These are phyloP conservation scores for Drosophila micromelanica DNA, from an alignment of 1,140 invertebrate species.

Conservation along the genomic window DNA sequence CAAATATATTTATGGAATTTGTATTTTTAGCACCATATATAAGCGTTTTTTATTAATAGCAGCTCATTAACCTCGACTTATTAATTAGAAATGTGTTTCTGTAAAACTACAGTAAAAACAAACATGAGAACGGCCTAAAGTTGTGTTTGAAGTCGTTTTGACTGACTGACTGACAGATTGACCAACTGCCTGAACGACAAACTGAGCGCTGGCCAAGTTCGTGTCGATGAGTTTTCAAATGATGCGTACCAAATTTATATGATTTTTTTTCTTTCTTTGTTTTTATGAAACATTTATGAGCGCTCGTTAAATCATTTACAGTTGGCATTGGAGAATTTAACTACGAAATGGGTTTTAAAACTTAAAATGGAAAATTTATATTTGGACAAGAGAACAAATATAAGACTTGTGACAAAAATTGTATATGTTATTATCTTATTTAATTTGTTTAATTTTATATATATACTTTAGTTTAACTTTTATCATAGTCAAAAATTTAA, in stretches of 20 bases:
- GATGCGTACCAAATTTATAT: constrained; percentile 67
- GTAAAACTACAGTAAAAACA: constrained; percentile 22
- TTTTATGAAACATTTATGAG: constrained; percentile 79
- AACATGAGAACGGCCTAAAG: constrained; percentile 29
- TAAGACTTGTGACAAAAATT: no score
- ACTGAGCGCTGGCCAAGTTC: constrained; percentile 12
- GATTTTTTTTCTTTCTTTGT: constrained; percentile 66
- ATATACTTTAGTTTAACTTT: no score
- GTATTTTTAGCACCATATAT: constrained; percentile 79
- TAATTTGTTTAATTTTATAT: no score
- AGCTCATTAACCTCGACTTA: constrained; percentile 79
- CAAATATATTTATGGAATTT: constrained; percentile 12
- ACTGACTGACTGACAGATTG: background rate
- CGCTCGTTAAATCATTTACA: constrained; percentile 73
- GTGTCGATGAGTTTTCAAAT: constrained; percentile 79
- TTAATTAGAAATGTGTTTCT: constrained; percentile 70
- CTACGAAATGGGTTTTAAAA: background rate
- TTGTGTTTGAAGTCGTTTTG: constrained; percentile 29
- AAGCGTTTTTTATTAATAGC: constrained; percentile 80
- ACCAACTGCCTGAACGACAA: constrained; percentile 5
- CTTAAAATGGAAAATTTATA: no score
- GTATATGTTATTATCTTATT: no score
- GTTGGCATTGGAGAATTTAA: background rate
- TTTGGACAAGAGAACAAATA: no score
- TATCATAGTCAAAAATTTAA: background rate